These are phyloP conservation scores for Leguminivora glycinivorella DNA, from an alignment of 1,140 invertebrate species.

Conservation along the genomic window DNA sequence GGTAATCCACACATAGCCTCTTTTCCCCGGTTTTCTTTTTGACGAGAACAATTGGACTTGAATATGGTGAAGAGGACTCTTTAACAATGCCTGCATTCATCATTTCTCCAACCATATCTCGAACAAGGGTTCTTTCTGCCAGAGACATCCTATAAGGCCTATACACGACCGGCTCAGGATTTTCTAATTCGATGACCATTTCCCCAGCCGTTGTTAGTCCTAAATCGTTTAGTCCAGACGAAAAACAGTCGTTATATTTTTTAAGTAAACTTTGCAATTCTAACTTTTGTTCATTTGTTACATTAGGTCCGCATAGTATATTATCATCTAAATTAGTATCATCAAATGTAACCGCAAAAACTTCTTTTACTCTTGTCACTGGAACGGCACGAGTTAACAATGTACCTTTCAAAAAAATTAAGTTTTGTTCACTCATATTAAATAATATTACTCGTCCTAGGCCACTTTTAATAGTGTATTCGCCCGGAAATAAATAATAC, in stretches of 20 bases:
- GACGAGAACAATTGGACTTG: conserved; percentile 14
- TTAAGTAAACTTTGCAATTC: conserved; percentile 13
- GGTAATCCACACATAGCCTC: conserved; percentile 75
- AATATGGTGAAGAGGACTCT: conserved; percentile 12
- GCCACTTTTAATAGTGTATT: background rate
- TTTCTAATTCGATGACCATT: conserved; percentile 4
- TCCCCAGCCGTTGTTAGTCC: conserved; percentile 1
- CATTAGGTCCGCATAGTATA: background rate
- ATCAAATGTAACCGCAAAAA: background rate
- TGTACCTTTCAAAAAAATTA: background rate
- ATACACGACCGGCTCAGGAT: conserved; percentile 16
- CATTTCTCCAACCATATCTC: conserved; percentile 31
- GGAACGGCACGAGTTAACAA: background rate
- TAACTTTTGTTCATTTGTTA: conserved; percentile 4
- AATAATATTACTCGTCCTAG: background rate
- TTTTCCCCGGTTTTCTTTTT: too few relatives aligned
- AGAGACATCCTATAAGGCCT: conserved; percentile 13
- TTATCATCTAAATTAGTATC: background rate
- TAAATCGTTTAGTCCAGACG: background rate
- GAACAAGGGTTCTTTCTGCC: background rate
- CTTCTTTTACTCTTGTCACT: background rate
- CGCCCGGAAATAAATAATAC: conserved; percentile 9
- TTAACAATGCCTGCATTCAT: conserved; percentile 21
- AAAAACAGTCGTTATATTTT: conserved; percentile 23
- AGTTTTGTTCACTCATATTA: background rate